Conservation (phyloP, 2,888 invertebrate species). For the Melanostoma scalare region DNA sequence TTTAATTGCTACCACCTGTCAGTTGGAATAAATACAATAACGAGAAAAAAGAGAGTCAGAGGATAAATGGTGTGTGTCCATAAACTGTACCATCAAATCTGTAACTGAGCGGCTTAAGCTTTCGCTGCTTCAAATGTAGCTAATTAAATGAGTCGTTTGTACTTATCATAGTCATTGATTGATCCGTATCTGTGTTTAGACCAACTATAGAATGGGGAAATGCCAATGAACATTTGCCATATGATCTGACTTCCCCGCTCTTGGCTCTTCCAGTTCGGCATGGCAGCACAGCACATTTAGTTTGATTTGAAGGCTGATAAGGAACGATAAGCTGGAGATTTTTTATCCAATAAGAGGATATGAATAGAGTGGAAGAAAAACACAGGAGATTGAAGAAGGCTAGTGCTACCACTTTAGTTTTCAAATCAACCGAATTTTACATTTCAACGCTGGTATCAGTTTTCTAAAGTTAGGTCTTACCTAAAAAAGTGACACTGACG, state of each 20-base stretch:
- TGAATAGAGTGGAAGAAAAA: background rate
- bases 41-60: background rate
- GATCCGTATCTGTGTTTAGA: conserved; percentile 43
- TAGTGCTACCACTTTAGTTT: too few relatives aligned
- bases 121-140: conserved; percentile 23
- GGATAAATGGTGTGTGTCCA: background rate
- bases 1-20: conserved; percentile 30
- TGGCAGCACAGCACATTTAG: background rate
- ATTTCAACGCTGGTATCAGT: too few relatives aligned
- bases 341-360: conserved; percentile 8
- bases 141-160: conserved; percentile 47
- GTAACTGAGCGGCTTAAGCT: background rate
- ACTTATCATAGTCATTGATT: conserved; percentile 36
- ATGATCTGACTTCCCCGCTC: background rate
- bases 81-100: background rate
- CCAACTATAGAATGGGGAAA: conserved; percentile 30
- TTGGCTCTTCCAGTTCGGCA: background rate
- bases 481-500: too few relatives aligned
- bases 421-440: too few relatives aligned
- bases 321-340: conserved; percentile 15
- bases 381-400: conserved; percentile 6
- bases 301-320: conserved; percentile 43
- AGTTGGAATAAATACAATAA: background rate
- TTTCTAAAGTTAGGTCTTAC: too few relatives aligned
- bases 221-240: conserved; percentile 24